Conservation (phyloP, 2,113 vertebrate species). For the Tragelaphus scriptus region DNA sequence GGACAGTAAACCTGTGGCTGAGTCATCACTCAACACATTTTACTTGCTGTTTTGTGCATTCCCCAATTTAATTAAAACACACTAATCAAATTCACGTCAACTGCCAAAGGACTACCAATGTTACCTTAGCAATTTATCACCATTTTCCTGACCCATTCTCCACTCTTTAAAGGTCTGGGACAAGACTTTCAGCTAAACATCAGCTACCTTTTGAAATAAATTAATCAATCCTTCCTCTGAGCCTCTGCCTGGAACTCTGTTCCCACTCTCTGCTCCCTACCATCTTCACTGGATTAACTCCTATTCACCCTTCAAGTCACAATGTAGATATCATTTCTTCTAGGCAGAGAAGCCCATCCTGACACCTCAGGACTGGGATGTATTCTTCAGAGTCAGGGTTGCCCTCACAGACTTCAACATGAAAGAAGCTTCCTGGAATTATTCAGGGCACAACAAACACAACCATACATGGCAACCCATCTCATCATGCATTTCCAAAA, state of each 20-base stretch:
- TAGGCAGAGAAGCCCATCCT: neutral
- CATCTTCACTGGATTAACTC: neutral
- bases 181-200: neutral
- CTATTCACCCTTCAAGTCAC: constrained; percentile 14
- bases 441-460: neutral
- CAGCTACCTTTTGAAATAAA: neutral
- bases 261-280: neutral
- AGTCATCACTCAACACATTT: constrained; percentile 1
- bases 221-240: neutral
- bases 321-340: neutral
- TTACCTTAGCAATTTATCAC: neutral
- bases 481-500: neutral
- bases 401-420: neutral
- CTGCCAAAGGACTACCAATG: neutral
- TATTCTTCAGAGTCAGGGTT: neutral
- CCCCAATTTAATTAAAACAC: constrained; percentile 26
- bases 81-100: constrained; percentile 25
- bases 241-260: neutral
- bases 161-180: neutral
- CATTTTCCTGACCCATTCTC: neutral
- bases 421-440: neutral
- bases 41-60: neutral
- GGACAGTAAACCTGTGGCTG: neutral
- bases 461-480: neutral
- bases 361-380: neutral